Evolutionary conservation across 2,797 vertebrate species (phyloP), one percentile per base, ranked within the genome.

Genomic region (Pristis pectinata): DNA sequence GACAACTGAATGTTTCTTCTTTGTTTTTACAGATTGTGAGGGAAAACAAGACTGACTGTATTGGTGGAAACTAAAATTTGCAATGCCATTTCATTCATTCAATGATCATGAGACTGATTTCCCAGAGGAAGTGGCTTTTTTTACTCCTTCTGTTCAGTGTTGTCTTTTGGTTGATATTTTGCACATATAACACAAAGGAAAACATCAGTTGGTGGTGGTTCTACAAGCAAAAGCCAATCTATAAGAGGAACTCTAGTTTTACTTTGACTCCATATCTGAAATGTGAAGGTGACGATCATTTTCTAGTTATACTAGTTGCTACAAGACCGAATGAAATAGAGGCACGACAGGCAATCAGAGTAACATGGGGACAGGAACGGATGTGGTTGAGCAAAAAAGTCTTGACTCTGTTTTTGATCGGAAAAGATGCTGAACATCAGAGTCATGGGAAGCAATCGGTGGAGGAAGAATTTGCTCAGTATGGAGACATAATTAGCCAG

Each of bases 301-400:
- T 97, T 79, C 96, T 97, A 0, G 96, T 97, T 95, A 96, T 97
- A 95, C 94, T 97, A 95, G 97, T 97, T 94, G 95, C 96, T 0
- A 97, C 97, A 0, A 37, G 49, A 0, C 97, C 97, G 0, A 0
- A 85, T 3, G 95, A 96, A 0, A 74, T 96, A 95, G 41, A 93
- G 72, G 96, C 95, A 30, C 96, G 97, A 89, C 96, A 97, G 95
- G 97, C 97, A 77, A 95, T 97, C 95, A 95, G 97, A 95, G n/a
- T 94, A 37, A 96, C 96, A 0, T 97, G 97, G 97, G 97, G 95
- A 61, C 96, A 96, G 15, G 95, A 76, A 6, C 95, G 85, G 34
- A 96, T 94, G 44, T 97, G 96, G 97, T 95, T 96, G 96, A 96
- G 96, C 10, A 96, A 95, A 17, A 95, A 95, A 0, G 17, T 97